Evolutionary conservation across 92 coral and sea anemone species (phyloP).

Genomic region (Paramuricea clavata): DNA sequence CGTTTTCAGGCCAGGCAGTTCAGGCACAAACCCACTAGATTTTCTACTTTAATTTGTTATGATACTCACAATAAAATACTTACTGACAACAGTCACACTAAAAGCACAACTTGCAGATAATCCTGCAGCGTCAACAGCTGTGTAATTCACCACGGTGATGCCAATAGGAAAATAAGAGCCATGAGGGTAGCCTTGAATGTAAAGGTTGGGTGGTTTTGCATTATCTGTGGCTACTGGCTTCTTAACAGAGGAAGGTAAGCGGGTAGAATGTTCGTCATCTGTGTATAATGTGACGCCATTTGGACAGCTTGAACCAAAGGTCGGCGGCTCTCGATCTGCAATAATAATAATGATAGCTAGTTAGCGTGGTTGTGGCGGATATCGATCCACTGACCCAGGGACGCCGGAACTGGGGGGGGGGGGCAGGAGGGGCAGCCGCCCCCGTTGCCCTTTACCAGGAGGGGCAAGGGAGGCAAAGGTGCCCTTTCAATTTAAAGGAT

Average conservation of each 20-base stretch:
- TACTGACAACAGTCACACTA: neutral
- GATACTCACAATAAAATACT: neutral
- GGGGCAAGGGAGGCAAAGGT: no score
- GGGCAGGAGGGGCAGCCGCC: no score
- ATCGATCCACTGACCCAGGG: no score
- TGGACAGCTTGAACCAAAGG: constrained; percentile 17
- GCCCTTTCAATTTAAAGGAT: no score
- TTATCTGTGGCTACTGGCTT: constrained; percentile 6
- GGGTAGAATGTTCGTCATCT: neutral
- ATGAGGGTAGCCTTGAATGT: neutral
- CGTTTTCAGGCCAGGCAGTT: no score
- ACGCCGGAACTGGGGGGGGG: no score
- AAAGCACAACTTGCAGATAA: neutral
- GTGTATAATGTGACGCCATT: neutral
- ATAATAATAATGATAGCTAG: neutral
- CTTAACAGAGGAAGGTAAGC: neutral
- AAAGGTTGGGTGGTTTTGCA: neutral
- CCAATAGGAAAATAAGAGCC: neutral
- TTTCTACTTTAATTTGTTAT: no score
- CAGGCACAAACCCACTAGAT: no score
- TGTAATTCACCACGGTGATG: neutral
- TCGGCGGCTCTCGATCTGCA: constrained; percentile 9
- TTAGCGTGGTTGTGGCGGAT: no score
- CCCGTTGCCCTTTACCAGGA: no score
- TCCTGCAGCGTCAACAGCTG: neutral